Conservation (phyloP, 2,888 invertebrate genomes). For the Melanophora roralis region DNA sequence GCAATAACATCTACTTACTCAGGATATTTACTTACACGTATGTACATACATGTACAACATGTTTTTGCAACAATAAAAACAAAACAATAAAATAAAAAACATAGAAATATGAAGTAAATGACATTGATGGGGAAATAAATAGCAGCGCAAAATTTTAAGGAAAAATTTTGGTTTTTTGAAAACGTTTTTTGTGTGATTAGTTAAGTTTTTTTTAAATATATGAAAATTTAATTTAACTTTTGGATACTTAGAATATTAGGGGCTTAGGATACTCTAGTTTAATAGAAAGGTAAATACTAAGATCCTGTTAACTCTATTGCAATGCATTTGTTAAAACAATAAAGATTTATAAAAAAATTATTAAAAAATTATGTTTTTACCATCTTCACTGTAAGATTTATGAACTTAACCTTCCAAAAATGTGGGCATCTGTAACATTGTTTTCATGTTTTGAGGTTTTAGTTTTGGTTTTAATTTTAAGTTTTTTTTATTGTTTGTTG, state of each 20-base stretch:
- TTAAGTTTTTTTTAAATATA: too few relatives aligned
- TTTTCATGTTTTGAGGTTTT: conserved; percentile 43
- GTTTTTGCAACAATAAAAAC: background rate
- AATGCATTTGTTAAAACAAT: too few relatives aligned
- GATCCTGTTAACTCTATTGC: too few relatives aligned
- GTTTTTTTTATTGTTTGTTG: background rate
- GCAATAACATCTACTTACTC: background rate
- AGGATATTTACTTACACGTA: too few relatives aligned
- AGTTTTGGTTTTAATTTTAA: conserved; percentile 3
- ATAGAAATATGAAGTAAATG: background rate
- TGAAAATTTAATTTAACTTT: too few relatives aligned
- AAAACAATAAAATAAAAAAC: too few relatives aligned
- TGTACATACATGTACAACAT: background rate
- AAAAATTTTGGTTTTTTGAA: background rate
- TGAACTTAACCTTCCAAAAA: conserved; percentile 16
- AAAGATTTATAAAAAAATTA: too few relatives aligned
- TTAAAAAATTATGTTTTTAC: background rate
- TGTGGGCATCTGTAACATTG: conserved; percentile 34
- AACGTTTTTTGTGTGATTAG: background rate
- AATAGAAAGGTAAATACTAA: too few relatives aligned
- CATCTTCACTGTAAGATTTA: background rate
- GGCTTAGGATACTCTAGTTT: too few relatives aligned
- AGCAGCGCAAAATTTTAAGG: background rate
- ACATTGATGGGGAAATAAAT: background rate
- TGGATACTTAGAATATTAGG: too few relatives aligned